Percentiles rank a stretch among this genome's conserved stretches.
Evolutionary conservation across 2,888 invertebrate species (phyloP).

Genomic region (Meliscaeva auricollis): DNA sequence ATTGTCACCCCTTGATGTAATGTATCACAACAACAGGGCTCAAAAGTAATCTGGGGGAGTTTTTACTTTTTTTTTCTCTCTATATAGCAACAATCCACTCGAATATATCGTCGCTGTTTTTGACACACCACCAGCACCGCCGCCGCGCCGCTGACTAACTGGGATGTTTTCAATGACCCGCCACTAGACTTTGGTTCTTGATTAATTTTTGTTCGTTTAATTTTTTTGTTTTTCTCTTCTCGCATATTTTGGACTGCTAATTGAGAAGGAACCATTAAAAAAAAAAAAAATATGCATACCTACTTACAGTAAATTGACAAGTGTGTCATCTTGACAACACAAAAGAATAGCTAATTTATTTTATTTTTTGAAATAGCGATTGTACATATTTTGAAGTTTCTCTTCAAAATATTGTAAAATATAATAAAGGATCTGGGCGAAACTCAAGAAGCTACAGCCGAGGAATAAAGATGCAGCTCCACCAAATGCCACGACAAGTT

Average conservation of each 20-base stretch:
- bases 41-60: neutral
- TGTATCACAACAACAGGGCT: neutral
- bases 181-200: constrained; percentile 39
- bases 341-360: constrained; percentile 38
- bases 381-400: constrained; percentile 31
- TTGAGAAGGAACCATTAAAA: constrained; percentile 1
- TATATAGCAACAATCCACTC: constrained; percentile 38
- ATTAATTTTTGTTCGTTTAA: constrained; percentile 23
- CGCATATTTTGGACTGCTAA: neutral
- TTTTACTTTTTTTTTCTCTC: constrained; percentile 18
- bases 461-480: constrained; percentile 83
- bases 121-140: constrained; percentile 38
- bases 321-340: constrained; percentile 8
- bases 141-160: no score
- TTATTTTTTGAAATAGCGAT: constrained; percentile 33
- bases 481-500: constrained; percentile 82
- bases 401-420: constrained; percentile 41
- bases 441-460: constrained; percentile 83
- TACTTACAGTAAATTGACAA: constrained; percentile 25
- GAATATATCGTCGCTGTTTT: neutral
- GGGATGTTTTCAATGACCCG: constrained; percentile 41
- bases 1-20: constrained; percentile 35
- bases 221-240: constrained; percentile 16
- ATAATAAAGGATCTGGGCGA: constrained; percentile 74
- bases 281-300: neutral